Conservation (phyloP, 1,140 invertebrate species). For the Oppia nitens region DNA sequence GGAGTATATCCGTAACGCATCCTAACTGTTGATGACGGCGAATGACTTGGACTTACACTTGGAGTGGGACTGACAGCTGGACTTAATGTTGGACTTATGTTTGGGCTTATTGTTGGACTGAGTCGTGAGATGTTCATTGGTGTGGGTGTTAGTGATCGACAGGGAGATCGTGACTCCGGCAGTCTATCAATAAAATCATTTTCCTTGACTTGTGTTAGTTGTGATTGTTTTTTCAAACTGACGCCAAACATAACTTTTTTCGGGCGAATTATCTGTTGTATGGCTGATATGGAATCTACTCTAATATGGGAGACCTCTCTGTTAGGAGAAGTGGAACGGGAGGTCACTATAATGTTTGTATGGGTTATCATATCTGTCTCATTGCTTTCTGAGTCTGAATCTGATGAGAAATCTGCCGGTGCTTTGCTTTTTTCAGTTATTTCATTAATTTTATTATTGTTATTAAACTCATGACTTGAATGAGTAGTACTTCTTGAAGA, state of each 20-base stretch:
- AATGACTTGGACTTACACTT: not conserved
- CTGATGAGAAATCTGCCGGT: not conserved
- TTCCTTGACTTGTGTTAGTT: not conserved
- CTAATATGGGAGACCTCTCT: not conserved
- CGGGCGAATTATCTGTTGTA: not conserved
- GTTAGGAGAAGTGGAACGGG: not conserved
- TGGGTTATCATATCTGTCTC: not conserved
- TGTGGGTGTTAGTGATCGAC: not conserved
- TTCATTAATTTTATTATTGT: not conserved
- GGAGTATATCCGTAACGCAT: not conserved
- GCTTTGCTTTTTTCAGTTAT: not conserved
- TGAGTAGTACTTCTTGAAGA: not conserved
- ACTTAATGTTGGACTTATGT: too few relatives aligned
- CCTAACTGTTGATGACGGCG: not conserved
- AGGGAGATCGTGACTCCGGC: not conserved
- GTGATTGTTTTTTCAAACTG: not conserved
- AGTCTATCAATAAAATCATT: not conserved
- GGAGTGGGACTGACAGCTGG: too few relatives aligned
- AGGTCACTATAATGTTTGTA: not conserved
- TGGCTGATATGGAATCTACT: not conserved
- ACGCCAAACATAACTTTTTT: not conserved
- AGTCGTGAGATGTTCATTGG: too few relatives aligned
- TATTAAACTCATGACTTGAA: not conserved
- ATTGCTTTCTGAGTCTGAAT: not conserved
- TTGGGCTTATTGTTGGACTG: too few relatives aligned